Evolutionary conservation across 2,113 vertebrate genomes (phyloP), one percentile per base, ranked within the genome.

Genomic region (Oncorhynchus keta): DNA sequence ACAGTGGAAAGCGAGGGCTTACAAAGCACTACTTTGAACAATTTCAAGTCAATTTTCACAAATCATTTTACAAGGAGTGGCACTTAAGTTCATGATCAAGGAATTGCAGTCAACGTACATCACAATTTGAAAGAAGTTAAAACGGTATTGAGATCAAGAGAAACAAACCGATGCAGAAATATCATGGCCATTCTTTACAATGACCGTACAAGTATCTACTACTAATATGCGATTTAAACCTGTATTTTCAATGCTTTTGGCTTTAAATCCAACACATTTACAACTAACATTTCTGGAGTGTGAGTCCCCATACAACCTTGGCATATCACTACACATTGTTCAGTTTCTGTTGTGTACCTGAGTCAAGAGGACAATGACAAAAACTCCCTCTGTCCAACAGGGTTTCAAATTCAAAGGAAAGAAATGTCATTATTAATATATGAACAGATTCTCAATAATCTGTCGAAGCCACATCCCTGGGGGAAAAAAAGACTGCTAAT

Each of bases 311-410:
- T 74, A 69, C 28, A 76, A 57, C 28, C 67, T 51, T 51, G 64
- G 57, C 39, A 77, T 78, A 28, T 69, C 68, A 70, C 68, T 73
- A 55, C 55, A 39, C 32, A 22, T 49, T 14, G 22, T 24, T 59
- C 72, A 74, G 72, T 48, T 57, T 74, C 22, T n/a, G 55, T 24
- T 1, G 72, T 70, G 82, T 80, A 79, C 80, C 84, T 76, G 79
- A 86, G 82, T 83, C 76, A 82, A 81, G 35, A 24, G 14, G 62
- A 79, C 39, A 66, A 62, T 45, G 24, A 72, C 73, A 55, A 49
- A 39, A 74, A 24, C 51, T 66, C 64, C n/a, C 59, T 22, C 59
- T 14, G 6, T n/a, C 62, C 30, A 62, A 49, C 75, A 61, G 30
- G 12, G 12, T 74, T 57, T 28, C 61, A 51, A 68, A 64, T 67